Conservation (phyloP, 2,888 invertebrate species). For the Diarsia mendica region DNA sequence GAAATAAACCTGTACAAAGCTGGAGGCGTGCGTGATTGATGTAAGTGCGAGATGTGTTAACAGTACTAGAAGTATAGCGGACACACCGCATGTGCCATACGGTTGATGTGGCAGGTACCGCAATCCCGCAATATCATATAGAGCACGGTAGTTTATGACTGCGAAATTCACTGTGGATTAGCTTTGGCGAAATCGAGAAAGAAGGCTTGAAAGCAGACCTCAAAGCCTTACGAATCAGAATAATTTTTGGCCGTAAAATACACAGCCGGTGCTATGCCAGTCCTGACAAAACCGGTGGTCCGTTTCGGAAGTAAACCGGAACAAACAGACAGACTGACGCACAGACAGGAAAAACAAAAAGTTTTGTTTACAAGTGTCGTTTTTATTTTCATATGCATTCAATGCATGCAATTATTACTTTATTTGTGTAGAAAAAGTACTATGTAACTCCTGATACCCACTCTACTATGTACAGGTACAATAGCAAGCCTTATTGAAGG, state of each 20-base stretch:
- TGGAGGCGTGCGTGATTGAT: conserved; percentile 46
- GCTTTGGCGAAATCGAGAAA: not conserved
- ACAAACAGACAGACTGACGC: too few relatives aligned
- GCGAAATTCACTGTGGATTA: conserved; percentile 1
- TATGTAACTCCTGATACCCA: not conserved
- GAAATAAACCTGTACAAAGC: conserved; percentile 1
- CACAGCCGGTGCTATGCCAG: too few relatives aligned
- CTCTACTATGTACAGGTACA: not conserved
- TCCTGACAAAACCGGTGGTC: too few relatives aligned
- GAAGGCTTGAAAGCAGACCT: not conserved
- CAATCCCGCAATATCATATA: conserved; percentile 14
- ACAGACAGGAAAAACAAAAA: too few relatives aligned
- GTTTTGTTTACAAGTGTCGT: too few relatives aligned
- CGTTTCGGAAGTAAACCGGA: too few relatives aligned
- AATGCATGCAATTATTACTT: too few relatives aligned
- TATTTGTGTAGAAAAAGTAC: too few relatives aligned
- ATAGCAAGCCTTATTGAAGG: not conserved
- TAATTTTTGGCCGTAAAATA: not conserved
- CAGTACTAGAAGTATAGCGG: conserved; percentile 46
- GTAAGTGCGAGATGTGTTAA: conserved; percentile 40
- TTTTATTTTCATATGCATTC: too few relatives aligned
- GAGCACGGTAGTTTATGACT: conserved; percentile 21
- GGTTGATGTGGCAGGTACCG: conserved; percentile 42
- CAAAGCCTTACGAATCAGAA: not conserved
- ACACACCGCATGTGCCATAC: conserved; percentile 20